Conservation (phyloP, 2,888 invertebrate species). For the Azorinus chamasolen region DNA sequence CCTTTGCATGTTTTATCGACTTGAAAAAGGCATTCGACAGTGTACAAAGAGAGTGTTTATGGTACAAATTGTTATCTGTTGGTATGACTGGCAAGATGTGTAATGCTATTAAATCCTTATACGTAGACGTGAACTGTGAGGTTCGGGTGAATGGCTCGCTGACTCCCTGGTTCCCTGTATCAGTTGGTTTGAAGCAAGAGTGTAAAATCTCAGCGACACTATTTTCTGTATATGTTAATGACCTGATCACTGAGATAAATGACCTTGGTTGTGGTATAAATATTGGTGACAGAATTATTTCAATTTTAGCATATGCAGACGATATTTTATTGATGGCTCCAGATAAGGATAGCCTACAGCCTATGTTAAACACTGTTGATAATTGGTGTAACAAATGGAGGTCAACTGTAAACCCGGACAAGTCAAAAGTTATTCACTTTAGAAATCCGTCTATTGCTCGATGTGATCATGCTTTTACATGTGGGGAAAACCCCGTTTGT, state of each 20-base stretch:
- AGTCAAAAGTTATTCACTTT: neutral
- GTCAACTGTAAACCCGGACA: slow-evolving; percentile 3
- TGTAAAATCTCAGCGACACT: no score
- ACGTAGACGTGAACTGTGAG: slow-evolving; percentile 4
- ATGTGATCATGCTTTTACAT: slow-evolving; percentile 2
- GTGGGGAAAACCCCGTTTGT: slow-evolving; percentile 2
- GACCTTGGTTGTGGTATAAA: no score
- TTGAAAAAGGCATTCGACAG: slow-evolving; percentile 19
- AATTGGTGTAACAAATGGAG: slow-evolving; percentile 7
- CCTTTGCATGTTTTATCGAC: slow-evolving; percentile 17
- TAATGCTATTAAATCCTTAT: slow-evolving; percentile 16
- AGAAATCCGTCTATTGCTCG: neutral
- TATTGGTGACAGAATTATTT: no score
- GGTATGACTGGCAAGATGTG: slow-evolving; percentile 20
- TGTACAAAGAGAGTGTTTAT: slow-evolving; percentile 7
- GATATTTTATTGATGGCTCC: no score
- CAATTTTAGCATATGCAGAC: no score
- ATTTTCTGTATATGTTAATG: no score
- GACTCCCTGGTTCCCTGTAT: slow-evolving; percentile 4
- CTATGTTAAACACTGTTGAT: neutral
- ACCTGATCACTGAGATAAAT: no score
- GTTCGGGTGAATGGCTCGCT: neutral
- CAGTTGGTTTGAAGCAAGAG: neutral
- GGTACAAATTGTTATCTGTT: slow-evolving; percentile 4
- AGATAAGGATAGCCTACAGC: no score